phyloP scores from a whole-genome alignment of 2,888 invertebrate genomes.

The Philereme transversata region DNA sequence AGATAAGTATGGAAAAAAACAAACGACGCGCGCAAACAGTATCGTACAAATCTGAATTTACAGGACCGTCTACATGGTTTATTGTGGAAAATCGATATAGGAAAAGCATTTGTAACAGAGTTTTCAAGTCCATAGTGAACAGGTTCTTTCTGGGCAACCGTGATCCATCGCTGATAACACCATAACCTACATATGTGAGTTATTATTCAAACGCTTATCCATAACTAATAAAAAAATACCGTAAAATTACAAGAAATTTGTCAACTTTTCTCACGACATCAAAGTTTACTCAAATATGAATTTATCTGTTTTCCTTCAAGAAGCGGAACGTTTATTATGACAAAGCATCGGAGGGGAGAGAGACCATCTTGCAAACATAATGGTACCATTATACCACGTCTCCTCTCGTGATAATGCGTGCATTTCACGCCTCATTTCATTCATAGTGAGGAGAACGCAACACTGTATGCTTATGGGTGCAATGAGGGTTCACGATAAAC shows the following conservation, averaged over 20 bases:
- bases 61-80: no score
- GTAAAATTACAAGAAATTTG: not conserved
- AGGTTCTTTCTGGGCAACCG: no score
- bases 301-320: slow-evolving; percentile 29
- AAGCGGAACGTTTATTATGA: slow-evolving; percentile 44
- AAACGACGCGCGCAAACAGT: no score
- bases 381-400: slow-evolving; percentile 48
- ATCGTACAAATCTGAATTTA: no score
- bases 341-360: slow-evolving; percentile 42
- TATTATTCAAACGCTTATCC: no score
- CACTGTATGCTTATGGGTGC: slow-evolving; percentile 5
- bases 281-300: slow-evolving; percentile 17
- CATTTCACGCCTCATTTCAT: slow-evolving; percentile 48
- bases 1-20: no score
- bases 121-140: no score
- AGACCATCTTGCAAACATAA: slow-evolving; percentile 56
- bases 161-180: no score
- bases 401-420: slow-evolving; percentile 31
- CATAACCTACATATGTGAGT: no score
- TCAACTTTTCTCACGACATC: slow-evolving; percentile 8
- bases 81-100: no score
- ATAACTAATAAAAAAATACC: no score
- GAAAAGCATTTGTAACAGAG: no score
- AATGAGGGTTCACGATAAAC: slow-evolving; percentile 13
- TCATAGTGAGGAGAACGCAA: slow-evolving; percentile 16